Evolutionary conservation across 2,113 vertebrate genomes (phyloP), one percentile per base, ranked within the genome.

Genomic region (Anoplopoma fimbria): DNA sequence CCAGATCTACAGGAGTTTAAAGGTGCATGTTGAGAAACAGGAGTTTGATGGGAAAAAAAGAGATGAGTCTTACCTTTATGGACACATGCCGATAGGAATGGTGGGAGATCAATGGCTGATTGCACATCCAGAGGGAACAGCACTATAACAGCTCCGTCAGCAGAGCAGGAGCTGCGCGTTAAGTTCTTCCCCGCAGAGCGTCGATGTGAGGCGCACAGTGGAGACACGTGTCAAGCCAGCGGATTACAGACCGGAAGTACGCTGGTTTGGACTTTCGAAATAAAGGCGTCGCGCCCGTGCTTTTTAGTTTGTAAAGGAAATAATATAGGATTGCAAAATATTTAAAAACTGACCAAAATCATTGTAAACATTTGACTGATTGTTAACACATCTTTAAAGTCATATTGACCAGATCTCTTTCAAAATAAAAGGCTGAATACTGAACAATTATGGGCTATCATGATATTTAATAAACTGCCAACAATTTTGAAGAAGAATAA

Each of bases 1-100:
- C 12, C 40, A 14, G n/a, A 2, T 71, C 21, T 65, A 0, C 40
- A 29, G 1, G 38, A 29, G 33, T 55, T 77, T 27, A 8, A 36
- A 69, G 4, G 12, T 17, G 15, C 34, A 10, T 34, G 15, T 45
- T 58, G 12, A 79, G 60, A 29, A 81, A 69, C 45, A 77, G 69
- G 64, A 75, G 69, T 84, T 58, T 34, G 21, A 60, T 8, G 21
- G 25, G 0, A 15, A 55, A 75, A 0, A 72, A 78, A 10, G 0
- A 38, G 5, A 9, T 13, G 0, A n/a, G 1, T 77, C 88, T 92
- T 75, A 93, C 90, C 86, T 17, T 21, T 68, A 15, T 40, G 42
- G 55, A 55, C 19, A 27, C 72, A 71, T 77, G 15, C 25, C 8
- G 23, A 61, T 8, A 23, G 23, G 10, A 53, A 8, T 2, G 21